Conservation (phyloP, 2,113 vertebrate genomes). For the Xyliphius kryptos region DNA sequence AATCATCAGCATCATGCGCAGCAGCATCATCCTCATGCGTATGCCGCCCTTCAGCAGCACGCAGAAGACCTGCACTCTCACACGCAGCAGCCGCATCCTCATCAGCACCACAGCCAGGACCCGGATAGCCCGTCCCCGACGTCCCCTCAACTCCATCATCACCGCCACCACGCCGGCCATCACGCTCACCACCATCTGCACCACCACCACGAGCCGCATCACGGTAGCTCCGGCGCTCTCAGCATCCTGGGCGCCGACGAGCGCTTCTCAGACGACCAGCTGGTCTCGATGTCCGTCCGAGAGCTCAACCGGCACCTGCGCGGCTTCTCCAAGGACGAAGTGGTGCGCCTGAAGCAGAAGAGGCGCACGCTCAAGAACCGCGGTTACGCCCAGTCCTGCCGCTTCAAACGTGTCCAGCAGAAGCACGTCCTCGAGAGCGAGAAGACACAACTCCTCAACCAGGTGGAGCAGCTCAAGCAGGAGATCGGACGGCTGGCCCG, state of each 20-base stretch:
- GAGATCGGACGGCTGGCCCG: conserved; percentile 93
- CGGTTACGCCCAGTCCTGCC: conserved; percentile 97
- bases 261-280: conserved; percentile 97
- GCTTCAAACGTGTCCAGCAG: conserved; percentile 98
- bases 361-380: conserved; percentile 97
- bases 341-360: conserved; percentile 99
- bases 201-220: too few relatives aligned
- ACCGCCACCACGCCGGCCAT: conserved; percentile 80
- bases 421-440: conserved; percentile 98
- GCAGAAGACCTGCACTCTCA: conserved; percentile 77
- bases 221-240: too few relatives aligned
- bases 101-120: conserved; percentile 78
- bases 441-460: conserved; percentile 97
- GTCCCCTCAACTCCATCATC: conserved; percentile 77
- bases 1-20: conserved; percentile 57
- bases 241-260: conserved; percentile 81
- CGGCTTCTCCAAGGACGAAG: conserved; percentile 98
- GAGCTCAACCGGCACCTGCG: conserved; percentile 98
- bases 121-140: conserved; percentile 84
- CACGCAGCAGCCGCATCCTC: conserved; percentile 71
- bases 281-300: conserved; percentile 97
- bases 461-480: conserved; percentile 98
- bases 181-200: conserved; percentile 76
- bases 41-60: conserved; percentile 77
- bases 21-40: too few relatives aligned